Base-by-base conservation (phyloP, 2,113 vertebrate species). In the Zapornia atra region DNA sequence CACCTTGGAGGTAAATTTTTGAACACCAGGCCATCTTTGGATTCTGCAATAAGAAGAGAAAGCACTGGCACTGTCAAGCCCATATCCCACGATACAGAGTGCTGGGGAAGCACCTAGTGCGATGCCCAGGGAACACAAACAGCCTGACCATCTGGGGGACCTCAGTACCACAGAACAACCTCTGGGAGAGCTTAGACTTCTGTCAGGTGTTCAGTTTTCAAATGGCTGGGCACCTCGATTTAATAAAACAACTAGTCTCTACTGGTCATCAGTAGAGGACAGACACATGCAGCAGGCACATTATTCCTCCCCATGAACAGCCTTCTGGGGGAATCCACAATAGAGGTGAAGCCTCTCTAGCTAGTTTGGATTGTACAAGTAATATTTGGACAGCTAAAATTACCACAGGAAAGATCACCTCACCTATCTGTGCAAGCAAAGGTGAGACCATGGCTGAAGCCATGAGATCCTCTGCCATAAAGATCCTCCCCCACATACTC, bases 71-170 rank as follows among this genome's bases (percentile, higher is more conserved):
- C 40, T 82, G 10, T 11, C 59, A 38, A 38, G 25, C 12, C 14
- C 57, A 64, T 0, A 0, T 53, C 51, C 68, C 88, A 81, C 26
- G 65, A 36, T 8, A 46, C 6, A 40, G 38, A 21, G 16, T 48
- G 25, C 50, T 65, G 25, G 28, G 31, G 40, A 82, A 75, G 69
- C 8, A 82, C 4, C 46, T 70, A 56, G 36, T 25, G n/a, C 60
- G 57, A 66, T 31, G 29, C 36, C 40, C 51, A 57, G 44, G 28
- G 10, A 91, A 61, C 22, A 85, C 12, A 68, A 76, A 50, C 12
- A 91, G 26, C 84, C 51, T 51, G 33, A 53, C 19, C 25, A 42
- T 9, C 59, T 15, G 5, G 13, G 71, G 53, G 40, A 87, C 48
- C 44, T 87, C 33, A 56, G 14, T 51, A 19, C 12, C 78, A 69